phyloP scores from a whole-genome alignment of 2,888 invertebrate species.

The Ditula angustiorana region DNA sequence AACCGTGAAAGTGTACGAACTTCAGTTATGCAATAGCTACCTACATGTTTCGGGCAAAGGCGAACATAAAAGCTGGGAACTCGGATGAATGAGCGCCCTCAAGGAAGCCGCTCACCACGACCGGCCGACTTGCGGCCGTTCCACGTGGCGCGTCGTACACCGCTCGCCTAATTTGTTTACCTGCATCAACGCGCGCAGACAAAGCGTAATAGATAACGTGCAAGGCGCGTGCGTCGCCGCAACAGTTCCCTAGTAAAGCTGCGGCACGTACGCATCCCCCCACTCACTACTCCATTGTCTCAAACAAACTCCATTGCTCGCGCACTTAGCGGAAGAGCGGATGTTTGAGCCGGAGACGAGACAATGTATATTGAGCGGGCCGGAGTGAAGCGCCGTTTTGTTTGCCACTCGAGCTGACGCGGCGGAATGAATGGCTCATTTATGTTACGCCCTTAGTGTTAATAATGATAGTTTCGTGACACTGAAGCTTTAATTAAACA shows the following conservation, averaged over 20 bases:
- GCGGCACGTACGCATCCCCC: conserved; percentile 11
- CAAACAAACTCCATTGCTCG: conserved; percentile 64
- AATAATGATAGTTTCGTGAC: conserved; percentile 61
- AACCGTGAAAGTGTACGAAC: conserved; percentile 28
- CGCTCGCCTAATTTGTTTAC: conserved; percentile 42
- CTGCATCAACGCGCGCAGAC: background rate
- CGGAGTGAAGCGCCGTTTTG: conserved; percentile 37
- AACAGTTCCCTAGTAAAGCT: background rate
- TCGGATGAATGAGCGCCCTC: conserved; percentile 54
- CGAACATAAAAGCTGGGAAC: conserved; percentile 51
- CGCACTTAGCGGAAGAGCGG: conserved; percentile 50
- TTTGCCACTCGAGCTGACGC: conserved; percentile 28
- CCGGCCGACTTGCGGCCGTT: conserved; percentile 45
- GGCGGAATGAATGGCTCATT: conserved; percentile 37
- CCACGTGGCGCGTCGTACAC: conserved; percentile 43
- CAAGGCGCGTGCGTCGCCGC: background rate
- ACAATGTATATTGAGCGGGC: conserved; percentile 59
- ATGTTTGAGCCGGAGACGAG: conserved; percentile 46
- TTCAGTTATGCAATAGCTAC: conserved; percentile 36
- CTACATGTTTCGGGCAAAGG: conserved; percentile 44
- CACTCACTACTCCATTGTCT: conserved; percentile 55
- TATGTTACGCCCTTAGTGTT: conserved; percentile 58
- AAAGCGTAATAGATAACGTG: conserved; percentile 4
- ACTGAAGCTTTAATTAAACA: conserved; percentile 39
- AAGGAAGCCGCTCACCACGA: conserved; percentile 58